Base-by-base conservation (phyloP, 2,113 vertebrate species). In the Neotoma lepida region DNA sequence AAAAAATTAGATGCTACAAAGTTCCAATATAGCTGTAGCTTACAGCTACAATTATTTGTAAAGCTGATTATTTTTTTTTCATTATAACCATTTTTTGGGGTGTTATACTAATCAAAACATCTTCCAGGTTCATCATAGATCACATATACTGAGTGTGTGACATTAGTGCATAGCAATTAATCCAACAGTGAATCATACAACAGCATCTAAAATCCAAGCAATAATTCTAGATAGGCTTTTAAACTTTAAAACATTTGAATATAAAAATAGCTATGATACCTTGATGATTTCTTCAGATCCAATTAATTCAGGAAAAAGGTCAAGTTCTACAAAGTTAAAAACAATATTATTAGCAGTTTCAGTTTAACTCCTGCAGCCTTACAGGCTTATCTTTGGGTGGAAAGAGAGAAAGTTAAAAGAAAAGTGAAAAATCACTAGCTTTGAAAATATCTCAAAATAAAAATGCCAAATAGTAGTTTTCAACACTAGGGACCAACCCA, bases 231-330 rank as follows among this genome's bases (percentile, higher is more conserved):
- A 76, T 51, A 66, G 4, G 70, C 12, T 87, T 82, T 66, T 64
- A 26, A 90, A 78, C 76, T 71, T 88, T 90, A 94, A 97, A 98
- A 96, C 49, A 56, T 95, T 96, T 95, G 35, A 89, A 95, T 76
- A 70, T 84, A 93, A 89, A 89, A 70, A 77, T 49, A 49, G 51
- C 4, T 82, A 46, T 63, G 90, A 95, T 98, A 99, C 98, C 98
- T 99, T 97, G 97, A 97, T 98, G 88, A 97, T 98, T 96, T 99
- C 98, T 98, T 98, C 98, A 95, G 98, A 98, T 97, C 98, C 98
- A 97, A 97, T 98, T 97, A 98, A 97, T 94, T 98, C 98, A 96
- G 98, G 98, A 97, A 98, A 98, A 61, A 97, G 97, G 85, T 98
- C 98, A 98, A 97, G 96, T 90, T 98, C 98, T 99, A 98, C 35